phyloP scores from a whole-genome alignment of 2,113 vertebrate species.

The Psilopsiagon aurifrons region DNA sequence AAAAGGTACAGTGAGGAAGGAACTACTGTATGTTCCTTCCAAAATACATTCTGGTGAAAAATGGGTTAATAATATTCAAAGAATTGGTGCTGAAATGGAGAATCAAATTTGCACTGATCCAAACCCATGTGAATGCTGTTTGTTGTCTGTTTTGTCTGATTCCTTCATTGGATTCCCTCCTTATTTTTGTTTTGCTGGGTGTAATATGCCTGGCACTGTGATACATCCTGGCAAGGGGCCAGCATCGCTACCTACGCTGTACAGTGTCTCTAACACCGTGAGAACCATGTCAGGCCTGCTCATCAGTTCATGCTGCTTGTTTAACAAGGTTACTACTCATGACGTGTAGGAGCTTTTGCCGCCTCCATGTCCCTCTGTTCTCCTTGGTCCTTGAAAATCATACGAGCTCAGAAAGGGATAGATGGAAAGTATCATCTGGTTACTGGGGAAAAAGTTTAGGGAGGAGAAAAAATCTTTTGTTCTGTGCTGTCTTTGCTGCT shows the following conservation, averaged over 20 bases:
- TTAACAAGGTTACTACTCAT: slow-evolving; percentile 8
- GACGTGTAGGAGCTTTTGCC: neutral
- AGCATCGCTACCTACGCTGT: neutral
- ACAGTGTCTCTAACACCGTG: neutral
- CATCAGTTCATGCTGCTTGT: neutral
- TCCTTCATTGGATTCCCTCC: neutral
- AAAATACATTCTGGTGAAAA: neutral
- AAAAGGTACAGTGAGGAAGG: slow-evolving; percentile 24
- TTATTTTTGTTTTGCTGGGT: neutral
- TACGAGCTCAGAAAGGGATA: neutral
- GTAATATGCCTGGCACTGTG: neutral
- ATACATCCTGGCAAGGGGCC: neutral
- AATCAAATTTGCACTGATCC: neutral
- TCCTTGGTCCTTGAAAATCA: neutral
- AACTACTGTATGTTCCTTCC: neutral
- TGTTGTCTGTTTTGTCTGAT: neutral
- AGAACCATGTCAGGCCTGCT: neutral
- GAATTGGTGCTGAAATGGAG: neutral
- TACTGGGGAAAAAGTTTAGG: neutral
- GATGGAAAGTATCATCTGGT: neutral
- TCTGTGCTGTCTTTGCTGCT: neutral
- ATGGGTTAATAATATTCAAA: neutral
- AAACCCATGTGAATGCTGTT: neutral
- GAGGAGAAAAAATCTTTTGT: neutral
- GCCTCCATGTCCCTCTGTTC: neutral